Conservation (phyloP, 2,888 invertebrate genomes). For the Zonitis immaculata region DNA sequence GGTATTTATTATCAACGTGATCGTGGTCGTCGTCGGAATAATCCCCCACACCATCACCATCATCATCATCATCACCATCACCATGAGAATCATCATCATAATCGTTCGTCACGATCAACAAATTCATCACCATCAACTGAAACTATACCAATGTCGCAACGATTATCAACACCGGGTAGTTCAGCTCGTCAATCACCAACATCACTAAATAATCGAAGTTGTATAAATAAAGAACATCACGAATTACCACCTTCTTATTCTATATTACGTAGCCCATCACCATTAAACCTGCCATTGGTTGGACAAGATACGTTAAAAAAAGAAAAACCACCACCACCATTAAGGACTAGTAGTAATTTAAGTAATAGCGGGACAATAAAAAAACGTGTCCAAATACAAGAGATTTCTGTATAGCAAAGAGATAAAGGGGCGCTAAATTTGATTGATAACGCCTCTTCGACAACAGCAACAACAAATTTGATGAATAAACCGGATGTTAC, state of each 20-base stretch:
- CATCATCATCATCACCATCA: constrained; percentile 20
- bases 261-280: constrained; percentile 40
- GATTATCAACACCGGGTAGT: constrained; percentile 47
- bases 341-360: constrained; percentile 44
- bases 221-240: constrained; percentile 27
- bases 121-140: constrained; percentile 44
- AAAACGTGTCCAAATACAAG: constrained; percentile 76
- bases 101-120: constrained; percentile 30
- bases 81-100: constrained; percentile 2
- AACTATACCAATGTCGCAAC: constrained; percentile 46
- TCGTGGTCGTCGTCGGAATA: constrained; percentile 48
- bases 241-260: constrained; percentile 54
- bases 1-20: constrained; percentile 72
- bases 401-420: constrained; percentile 68
- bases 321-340: constrained; percentile 46
- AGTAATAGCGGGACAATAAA: constrained; percentile 56
- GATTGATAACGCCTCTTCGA: constrained; percentile 4
- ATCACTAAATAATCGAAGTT: constrained; percentile 13
- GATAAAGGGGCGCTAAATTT: constrained; percentile 32
- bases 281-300: constrained; percentile 33
- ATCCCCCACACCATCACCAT: constrained; percentile 34
- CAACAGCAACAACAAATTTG: not conserved
- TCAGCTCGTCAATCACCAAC: constrained; percentile 43
- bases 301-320: constrained; percentile 30
- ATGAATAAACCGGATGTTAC: constrained; percentile 33